Conservation (phyloP, 2,797 vertebrate genomes). For the Cuniculus paca region DNA sequence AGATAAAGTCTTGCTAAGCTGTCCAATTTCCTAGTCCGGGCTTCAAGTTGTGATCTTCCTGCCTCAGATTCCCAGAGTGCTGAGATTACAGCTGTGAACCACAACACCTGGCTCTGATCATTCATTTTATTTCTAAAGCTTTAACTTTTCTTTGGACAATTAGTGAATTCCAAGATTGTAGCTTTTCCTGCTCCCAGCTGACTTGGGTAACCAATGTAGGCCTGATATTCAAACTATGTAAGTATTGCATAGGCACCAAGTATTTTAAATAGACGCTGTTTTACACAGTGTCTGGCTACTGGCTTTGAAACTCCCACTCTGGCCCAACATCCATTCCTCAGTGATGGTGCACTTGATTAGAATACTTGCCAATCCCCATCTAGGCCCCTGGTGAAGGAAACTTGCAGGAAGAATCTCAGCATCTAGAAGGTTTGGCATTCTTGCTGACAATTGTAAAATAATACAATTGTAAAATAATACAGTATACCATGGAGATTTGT, state of each 20-base stretch:
- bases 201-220: neutral
- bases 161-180: neutral
- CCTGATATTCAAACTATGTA: neutral
- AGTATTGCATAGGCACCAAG: neutral
- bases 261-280: neutral
- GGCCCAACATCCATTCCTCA: neutral
- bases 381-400: neutral
- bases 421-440: neutral
- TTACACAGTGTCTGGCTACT: neutral
- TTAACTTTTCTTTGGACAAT: neutral
- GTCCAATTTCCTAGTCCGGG: neutral
- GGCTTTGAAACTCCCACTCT: neutral
- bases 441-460: neutral
- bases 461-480: neutral
- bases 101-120: neutral
- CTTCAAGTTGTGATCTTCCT: neutral
- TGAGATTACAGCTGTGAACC: neutral
- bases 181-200: neutral
- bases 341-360: neutral
- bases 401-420: neutral
- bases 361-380: neutral
- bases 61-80: neutral
- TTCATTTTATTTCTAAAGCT: neutral
- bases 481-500: neutral
- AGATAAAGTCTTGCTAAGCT: neutral